These are phyloP conservation scores for Theocolax elegans DNA, from an alignment of 1,140 invertebrate species.

Conservation along the genomic window DNA sequence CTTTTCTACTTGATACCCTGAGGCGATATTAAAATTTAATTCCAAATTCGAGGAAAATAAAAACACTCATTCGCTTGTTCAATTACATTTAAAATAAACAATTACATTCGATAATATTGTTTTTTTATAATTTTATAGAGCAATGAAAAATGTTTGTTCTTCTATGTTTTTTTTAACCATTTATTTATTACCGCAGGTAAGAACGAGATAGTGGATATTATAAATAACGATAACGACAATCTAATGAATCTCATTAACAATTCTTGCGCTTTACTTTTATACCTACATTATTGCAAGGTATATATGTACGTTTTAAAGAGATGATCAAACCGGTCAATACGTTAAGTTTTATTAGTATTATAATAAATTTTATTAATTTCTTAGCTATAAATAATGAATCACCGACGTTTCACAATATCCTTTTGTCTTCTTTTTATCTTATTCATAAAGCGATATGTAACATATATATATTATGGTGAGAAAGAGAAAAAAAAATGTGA, in stretches of 20 bases:
- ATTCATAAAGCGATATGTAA: slow-evolving; percentile 7
- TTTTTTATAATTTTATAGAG: neutral
- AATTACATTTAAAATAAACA: no score
- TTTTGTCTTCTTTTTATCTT: slow-evolving; percentile 11
- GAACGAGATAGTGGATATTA: slow-evolving; percentile 7
- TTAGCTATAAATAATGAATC: slow-evolving; percentile 34
- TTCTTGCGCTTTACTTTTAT: slow-evolving; percentile 36
- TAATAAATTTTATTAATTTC: slow-evolving; percentile 40
- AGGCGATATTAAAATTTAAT: no score
- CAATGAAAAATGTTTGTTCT: slow-evolving; percentile 13
- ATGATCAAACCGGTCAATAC: slow-evolving; percentile 19
- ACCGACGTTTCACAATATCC: slow-evolving; percentile 5
- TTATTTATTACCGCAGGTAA: slow-evolving; percentile 27
- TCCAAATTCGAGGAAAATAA: no score
- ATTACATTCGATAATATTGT: no score
- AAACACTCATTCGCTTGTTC: no score
- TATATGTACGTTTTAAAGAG: slow-evolving; percentile 17
- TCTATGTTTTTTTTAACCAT: slow-evolving; percentile 6
- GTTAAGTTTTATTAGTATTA: slow-evolving; percentile 39
- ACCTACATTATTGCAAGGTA: slow-evolving; percentile 38
- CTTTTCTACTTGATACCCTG: neutral
- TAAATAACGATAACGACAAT: slow-evolving; percentile 29
- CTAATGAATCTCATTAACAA: slow-evolving; percentile 34
- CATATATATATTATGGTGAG: no score
- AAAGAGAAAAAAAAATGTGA: no score